phyloP scores from a whole-genome alignment of 2,888 invertebrate genomes.

The Stramonita haemastoma region DNA sequence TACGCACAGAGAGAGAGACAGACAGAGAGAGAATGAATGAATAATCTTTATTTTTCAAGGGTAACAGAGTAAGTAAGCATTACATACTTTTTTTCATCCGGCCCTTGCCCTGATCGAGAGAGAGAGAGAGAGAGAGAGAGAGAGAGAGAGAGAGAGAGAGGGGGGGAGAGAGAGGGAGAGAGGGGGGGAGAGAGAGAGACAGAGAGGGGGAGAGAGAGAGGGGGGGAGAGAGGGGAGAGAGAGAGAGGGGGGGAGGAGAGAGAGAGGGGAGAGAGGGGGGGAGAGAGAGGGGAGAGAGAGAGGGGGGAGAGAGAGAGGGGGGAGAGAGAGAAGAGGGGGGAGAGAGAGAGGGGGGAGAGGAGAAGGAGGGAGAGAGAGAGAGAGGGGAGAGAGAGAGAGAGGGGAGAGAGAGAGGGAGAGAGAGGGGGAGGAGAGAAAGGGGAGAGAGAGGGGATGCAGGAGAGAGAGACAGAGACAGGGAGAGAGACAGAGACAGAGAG shows the following conservation, averaged over 20 bases:
- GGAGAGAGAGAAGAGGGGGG: too few species aligned
- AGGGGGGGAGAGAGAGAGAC: background rate
- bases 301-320: background rate
- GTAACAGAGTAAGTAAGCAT: too few species aligned
- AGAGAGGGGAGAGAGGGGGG: background rate
- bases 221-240: background rate
- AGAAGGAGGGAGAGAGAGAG: background rate
- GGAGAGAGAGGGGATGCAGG: background rate
- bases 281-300: background rate
- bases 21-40: slow-evolving; percentile 40
- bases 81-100: background rate
- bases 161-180: slow-evolving; percentile 30
- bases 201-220: background rate
- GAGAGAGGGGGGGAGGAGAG: background rate
- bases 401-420: background rate
- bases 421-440: background rate
- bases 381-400: background rate
- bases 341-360: background rate
- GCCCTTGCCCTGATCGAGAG: background rate
- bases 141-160: slow-evolving; percentile 39
- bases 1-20: slow-evolving; percentile 40
- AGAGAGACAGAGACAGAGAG: background rate
- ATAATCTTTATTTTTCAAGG: too few species aligned
- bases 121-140: background rate
- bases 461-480: background rate